Percentiles rank a stretch among this genome's conserved stretches.
Evolutionary conservation across 2,888 invertebrate species (phyloP).

Genomic region (Drosophila falleni): DNA sequence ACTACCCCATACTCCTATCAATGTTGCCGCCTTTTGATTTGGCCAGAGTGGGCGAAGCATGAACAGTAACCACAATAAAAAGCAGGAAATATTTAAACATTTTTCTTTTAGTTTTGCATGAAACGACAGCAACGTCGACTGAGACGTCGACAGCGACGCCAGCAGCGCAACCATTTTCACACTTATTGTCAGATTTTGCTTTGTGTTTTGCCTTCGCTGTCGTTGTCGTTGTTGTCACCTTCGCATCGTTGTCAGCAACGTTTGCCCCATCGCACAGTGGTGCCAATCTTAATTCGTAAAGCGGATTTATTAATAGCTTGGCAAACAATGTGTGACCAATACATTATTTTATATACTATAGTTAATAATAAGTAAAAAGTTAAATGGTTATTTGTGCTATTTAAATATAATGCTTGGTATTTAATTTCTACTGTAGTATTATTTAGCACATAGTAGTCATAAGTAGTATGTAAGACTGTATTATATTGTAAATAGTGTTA

Average conservation of each 20-base stretch:
- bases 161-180: conserved; percentile 72
- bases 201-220: conserved; percentile 65
- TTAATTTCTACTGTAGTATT: too few relatives aligned
- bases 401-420: too few relatives aligned
- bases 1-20: neutral
- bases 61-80: conserved; percentile 76
- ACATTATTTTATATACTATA: too few relatives aligned
- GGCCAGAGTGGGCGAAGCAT: conserved; percentile 25
- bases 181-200: conserved; percentile 82
- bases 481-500: too few relatives aligned
- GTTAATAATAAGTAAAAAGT: too few relatives aligned
- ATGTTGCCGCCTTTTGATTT: conserved; percentile 32
- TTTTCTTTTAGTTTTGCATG: conserved; percentile 83
- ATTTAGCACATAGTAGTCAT: too few relatives aligned
- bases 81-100: conserved; percentile 84
- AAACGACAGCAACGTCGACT: conserved; percentile 25
- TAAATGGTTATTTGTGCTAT: too few relatives aligned
- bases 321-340: too few relatives aligned
- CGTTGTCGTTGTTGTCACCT: conserved; percentile 16
- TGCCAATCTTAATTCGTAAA: neutral
- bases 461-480: too few relatives aligned
- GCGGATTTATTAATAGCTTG: neutral
- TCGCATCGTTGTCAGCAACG: conserved; percentile 5
- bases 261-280: conserved; percentile 39
- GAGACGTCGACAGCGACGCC: conserved; percentile 37